Evolutionary conservation across 2,888 invertebrate genomes (phyloP).

Genomic region (Thecophora atra): DNA sequence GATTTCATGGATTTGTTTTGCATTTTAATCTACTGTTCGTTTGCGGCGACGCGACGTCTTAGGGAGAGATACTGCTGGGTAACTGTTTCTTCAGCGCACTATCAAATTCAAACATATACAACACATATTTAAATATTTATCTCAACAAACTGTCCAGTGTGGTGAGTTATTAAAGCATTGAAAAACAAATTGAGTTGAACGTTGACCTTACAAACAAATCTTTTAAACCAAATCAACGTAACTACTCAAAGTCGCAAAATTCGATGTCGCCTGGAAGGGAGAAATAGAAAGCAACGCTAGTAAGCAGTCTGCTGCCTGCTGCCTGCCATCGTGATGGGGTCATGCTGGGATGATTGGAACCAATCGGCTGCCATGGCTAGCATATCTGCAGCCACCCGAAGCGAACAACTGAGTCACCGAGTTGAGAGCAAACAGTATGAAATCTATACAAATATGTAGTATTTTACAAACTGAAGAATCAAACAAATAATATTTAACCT

Average conservation of each 20-base stretch:
- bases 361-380: background rate
- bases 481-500: slow-evolving; percentile 44
- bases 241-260: slow-evolving; percentile 12
- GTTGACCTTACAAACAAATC: slow-evolving; percentile 42
- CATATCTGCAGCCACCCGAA: slow-evolving; percentile 17
- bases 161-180: slow-evolving; percentile 52
- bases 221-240: slow-evolving; percentile 31
- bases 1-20: slow-evolving; percentile 37
- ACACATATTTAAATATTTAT: slow-evolving; percentile 31
- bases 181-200: slow-evolving; percentile 51
- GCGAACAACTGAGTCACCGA: slow-evolving; percentile 28
- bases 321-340: slow-evolving; percentile 17
- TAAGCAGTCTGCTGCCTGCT: slow-evolving; percentile 21
- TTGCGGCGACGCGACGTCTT: slow-evolving; percentile 28
- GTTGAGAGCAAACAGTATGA: slow-evolving; percentile 61
- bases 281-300: background rate
- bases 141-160: slow-evolving; percentile 41
- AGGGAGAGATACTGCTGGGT: slow-evolving; percentile 29
- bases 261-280: slow-evolving; percentile 15
- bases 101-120: slow-evolving; percentile 29
- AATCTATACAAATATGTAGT: slow-evolving; percentile 60
- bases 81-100: slow-evolving; percentile 31
- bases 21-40: slow-evolving; percentile 31
- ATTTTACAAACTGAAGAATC: slow-evolving; percentile 41
- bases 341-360: slow-evolving; percentile 30